phyloP scores from a whole-genome alignment of 1,140 invertebrate species.

The Camponotus vicinus region DNA sequence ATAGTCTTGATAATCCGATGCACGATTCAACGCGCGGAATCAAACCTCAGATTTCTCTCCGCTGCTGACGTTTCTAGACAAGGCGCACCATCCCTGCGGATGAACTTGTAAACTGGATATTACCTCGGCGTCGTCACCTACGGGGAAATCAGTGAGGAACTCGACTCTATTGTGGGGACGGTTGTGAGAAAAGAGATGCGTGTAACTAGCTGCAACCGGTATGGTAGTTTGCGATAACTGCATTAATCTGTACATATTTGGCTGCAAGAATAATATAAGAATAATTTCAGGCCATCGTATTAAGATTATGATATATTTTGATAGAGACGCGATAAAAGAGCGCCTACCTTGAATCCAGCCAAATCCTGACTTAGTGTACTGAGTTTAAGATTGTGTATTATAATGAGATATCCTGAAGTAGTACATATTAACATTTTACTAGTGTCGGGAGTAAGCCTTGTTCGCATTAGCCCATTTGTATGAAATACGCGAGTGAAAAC shows the following conservation, averaged over 20 bases:
- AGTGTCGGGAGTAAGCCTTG: slow-evolving; percentile 93
- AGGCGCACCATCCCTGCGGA: slow-evolving; percentile 95
- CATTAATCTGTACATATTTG: slow-evolving; percentile 96
- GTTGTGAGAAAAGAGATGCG: slow-evolving; percentile 92
- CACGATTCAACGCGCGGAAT: slow-evolving; percentile 28
- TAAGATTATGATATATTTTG: neutral
- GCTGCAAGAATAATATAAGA: slow-evolving; percentile 87
- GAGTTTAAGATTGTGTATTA: slow-evolving; percentile 96
- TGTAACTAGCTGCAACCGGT: slow-evolving; percentile 92
- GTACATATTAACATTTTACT: slow-evolving; percentile 96
- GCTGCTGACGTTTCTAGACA: slow-evolving; percentile 94
- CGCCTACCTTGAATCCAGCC: slow-evolving; percentile 92
- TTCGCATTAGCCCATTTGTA: slow-evolving; percentile 95
- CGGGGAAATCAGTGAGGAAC: slow-evolving; percentile 95
- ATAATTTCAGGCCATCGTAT: neutral
- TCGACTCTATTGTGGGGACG: slow-evolving; percentile 94
- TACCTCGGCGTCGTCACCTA: slow-evolving; percentile 94
- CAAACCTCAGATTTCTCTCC: slow-evolving; percentile 94
- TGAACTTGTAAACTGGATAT: slow-evolving; percentile 96
- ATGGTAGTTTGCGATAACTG: slow-evolving; percentile 93
- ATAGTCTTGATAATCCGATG: neutral
- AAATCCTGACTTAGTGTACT: slow-evolving; percentile 93
- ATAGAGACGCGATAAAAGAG: neutral
- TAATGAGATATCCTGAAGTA: slow-evolving; percentile 94
- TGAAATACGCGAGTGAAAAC: slow-evolving; percentile 94